Conservation (phyloP, 2,113 vertebrate species). For the Puma concolor region DNA sequence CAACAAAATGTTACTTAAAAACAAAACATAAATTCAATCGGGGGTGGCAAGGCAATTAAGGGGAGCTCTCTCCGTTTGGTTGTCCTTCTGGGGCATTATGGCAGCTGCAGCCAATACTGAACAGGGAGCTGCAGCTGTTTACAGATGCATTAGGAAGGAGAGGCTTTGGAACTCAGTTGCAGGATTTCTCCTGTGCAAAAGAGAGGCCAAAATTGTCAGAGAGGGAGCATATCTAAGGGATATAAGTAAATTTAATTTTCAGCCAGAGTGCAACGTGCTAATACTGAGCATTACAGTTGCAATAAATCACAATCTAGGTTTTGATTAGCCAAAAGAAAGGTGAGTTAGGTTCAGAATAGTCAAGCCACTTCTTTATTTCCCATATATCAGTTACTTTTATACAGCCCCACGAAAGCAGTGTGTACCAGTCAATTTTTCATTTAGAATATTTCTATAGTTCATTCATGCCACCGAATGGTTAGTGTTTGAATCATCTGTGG, state of each 20-base stretch:
- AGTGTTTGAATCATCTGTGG: not conserved
- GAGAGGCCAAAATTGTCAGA: slow-evolving; percentile 68
- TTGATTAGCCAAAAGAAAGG: not conserved
- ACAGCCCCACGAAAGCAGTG: not conserved
- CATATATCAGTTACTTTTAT: not conserved
- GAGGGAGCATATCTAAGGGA: slow-evolving; percentile 47
- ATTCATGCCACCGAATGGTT: not conserved
- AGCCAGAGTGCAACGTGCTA: slow-evolving; percentile 38
- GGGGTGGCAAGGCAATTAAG: slow-evolving; percentile 74
- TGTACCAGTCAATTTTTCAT: not conserved
- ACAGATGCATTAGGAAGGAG: slow-evolving; percentile 78
- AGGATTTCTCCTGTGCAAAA: slow-evolving; percentile 75
- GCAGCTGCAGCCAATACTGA: slow-evolving; percentile 79
- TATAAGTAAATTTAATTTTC: slow-evolving; percentile 70
- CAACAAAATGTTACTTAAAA: slow-evolving; percentile 81
- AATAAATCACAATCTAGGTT: not conserved
- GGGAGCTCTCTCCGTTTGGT: slow-evolving; percentile 64
- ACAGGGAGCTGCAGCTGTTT: slow-evolving; percentile 79
- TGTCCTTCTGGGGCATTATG: slow-evolving; percentile 74
- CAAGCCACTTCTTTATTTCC: not conserved
- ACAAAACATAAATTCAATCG: slow-evolving; percentile 75
- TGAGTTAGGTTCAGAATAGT: not conserved
- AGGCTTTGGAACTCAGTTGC: slow-evolving; percentile 70
- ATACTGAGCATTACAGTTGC: not conserved
- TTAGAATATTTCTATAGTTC: not conserved